Evolutionary conservation across 2,888 invertebrate species (phyloP), one percentile per base, ranked within the genome.

Genomic region (Germaria angustata): DNA sequence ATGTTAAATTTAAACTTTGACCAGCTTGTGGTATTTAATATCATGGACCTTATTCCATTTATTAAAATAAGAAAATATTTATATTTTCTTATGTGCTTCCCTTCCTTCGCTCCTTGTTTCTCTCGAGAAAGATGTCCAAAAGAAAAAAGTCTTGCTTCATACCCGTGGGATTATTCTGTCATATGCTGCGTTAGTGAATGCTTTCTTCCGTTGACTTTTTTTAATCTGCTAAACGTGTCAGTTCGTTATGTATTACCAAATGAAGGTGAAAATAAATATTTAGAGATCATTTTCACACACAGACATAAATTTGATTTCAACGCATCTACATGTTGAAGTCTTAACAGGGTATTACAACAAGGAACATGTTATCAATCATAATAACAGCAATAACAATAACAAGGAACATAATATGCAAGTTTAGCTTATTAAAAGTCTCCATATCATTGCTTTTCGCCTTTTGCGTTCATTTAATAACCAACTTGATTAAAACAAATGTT

Each of bases 211-310:
- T 22, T 61, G 44, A 28, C 17, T 22, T 55, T 41, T 53, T 53
- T 63, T 28, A 55, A 69, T 61, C 28, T 63, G 1, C 44, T 49
- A 78, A 80, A 69, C 65, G 69, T 49, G 73, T 81, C 81, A 77
- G 46, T 77, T 11, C 20, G 63, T 68, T 73, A 68, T 78, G 78
- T 65, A 73, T 69, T 63, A 78, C 36, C 51, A 41, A 51, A 46
- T 55, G 17, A 41, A 71, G 69, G 66, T 72, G 41, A 77, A 79
- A 44, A 78, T 28, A 51, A 61, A 68, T 44, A 51, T 71, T 53
- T 46, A 39, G n/a, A 61, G 51, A 46, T 71, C 15, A 24, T 66
- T 51, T 59, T 8, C 46, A 57, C 1, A 22, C 36, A 49, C 15
- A 9, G 11, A 17, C 15, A 66, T 15, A 13, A 49, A 59, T 59